Evolutionary conservation across 2,888 invertebrate species (phyloP), one percentile per base, ranked within the genome.

Genomic region (Exocentrus adspersus): DNA sequence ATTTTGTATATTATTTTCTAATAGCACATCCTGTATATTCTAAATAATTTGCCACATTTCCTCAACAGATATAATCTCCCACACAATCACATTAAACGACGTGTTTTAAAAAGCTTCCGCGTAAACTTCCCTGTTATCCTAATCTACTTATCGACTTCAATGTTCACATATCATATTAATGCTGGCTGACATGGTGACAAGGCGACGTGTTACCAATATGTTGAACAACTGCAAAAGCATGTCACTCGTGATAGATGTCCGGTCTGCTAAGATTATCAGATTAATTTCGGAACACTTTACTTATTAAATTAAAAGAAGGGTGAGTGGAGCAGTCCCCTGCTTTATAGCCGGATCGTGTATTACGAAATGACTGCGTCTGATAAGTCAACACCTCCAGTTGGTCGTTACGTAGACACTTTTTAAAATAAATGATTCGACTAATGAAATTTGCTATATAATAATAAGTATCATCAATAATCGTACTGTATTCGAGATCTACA

Each of bases 231-330:
- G 70, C 69, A 70, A 65, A 69, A 70, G 70, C 70, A 65, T 69
- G 74, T 74, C 74, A 74, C 43, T 69, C 67, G 54, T 73, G 71
- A 74, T 74, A 74, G 71, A 74, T 75, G 74, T 73, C 73, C 72
- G 58, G 65, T 66, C 60, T 30, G 65, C 56, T 65, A 62, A 69
- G 70, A 71, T 72, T 72, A 75, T 75, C 68, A 69, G 71, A 75
- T 75, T 75, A 74, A 75, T 72, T 70, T 70, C 65, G 65, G 67
- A 70, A 72, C 74, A 72, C 72, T 73, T 71, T 71, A 69, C 71
- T 74, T 73, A 75, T 75, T 73, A 71, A 73, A 75, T 75, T 74
- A 72, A 71, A 68, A 70, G 68, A 61, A 67, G 71, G 67, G 69
- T 30, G 61, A 60, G 20, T 28, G 48, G 32, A 62, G 51, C 54